Conservation (phyloP, 1,140 invertebrate genomes). For the Wasmannia auropunctata region DNA sequence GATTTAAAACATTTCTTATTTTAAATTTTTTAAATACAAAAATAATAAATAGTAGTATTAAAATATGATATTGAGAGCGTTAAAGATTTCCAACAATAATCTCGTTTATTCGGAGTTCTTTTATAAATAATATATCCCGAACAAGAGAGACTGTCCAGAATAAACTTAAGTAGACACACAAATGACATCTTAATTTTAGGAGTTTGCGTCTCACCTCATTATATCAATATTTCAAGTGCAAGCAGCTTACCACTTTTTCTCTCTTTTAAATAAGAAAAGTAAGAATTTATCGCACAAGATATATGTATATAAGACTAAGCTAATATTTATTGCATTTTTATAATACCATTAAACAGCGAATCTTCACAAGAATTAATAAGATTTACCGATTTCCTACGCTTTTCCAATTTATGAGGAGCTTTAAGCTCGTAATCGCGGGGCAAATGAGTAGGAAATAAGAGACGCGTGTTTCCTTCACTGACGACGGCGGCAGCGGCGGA, state of each 20-base stretch:
- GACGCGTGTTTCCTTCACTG: slow-evolving; percentile 29
- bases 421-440: slow-evolving; percentile 29
- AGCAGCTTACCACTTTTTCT: not conserved
- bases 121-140: not conserved
- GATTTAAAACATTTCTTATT: not conserved
- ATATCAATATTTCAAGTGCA: not conserved
- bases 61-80: not conserved
- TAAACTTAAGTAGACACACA: not conserved
- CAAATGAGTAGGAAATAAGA: slow-evolving; percentile 53
- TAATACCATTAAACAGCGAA: not conserved
- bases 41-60: not conserved
- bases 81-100: not conserved
- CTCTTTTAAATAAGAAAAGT: not conserved
- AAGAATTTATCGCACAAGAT: not conserved
- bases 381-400: not conserved
- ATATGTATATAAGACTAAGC: not conserved
- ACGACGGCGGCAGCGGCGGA: not conserved
- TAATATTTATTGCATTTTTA: slow-evolving; percentile 13
- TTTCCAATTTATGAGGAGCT: slow-evolving; percentile 11
- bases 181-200: not conserved
- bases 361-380: not conserved
- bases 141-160: not conserved
- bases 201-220: not conserved
- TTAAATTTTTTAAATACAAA: not conserved
- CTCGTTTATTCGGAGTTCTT: not conserved